phyloP scores from a whole-genome alignment of 2,888 invertebrate genomes.

The Zonitis immaculata region DNA sequence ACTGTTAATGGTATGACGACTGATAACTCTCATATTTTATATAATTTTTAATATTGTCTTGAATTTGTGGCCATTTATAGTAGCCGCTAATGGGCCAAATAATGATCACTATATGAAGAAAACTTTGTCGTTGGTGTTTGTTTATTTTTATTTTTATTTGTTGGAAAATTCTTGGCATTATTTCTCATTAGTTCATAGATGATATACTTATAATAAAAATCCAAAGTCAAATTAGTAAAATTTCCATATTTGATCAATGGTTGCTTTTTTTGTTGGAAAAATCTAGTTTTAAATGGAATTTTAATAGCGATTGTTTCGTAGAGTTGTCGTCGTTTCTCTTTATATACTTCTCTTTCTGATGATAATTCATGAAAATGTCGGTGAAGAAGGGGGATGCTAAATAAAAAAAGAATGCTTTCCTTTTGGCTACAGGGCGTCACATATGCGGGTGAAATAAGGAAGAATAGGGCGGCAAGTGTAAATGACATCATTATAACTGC shows the following conservation, averaged over 20 bases:
- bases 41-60: slow-evolving; percentile 31
- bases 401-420: slow-evolving; percentile 10
- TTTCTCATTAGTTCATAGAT: background rate
- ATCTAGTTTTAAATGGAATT: slow-evolving; percentile 30
- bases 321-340: slow-evolving; percentile 30
- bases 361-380: slow-evolving; percentile 5
- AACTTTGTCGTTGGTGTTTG: no score
- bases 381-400: no score
- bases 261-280: background rate
- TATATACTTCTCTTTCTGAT: background rate
- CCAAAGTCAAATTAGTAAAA: no score
- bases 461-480: slow-evolving; percentile 50
- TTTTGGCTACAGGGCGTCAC: slow-evolving; percentile 30
- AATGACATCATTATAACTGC: slow-evolving; percentile 53
- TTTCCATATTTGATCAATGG: no score
- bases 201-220: no score
- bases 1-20: slow-evolving; percentile 35
- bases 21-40: slow-evolving; percentile 37
- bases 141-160: no score
- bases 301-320: slow-evolving; percentile 34
- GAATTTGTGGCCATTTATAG: slow-evolving; percentile 32
- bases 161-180: no score
- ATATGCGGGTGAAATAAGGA: slow-evolving; percentile 47
- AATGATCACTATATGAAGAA: background rate
- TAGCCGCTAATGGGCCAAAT: slow-evolving; percentile 15